These are phyloP conservation scores for Argyresthia albistria DNA, from an alignment of 2,888 invertebrate species.

Conservation along the genomic window DNA sequence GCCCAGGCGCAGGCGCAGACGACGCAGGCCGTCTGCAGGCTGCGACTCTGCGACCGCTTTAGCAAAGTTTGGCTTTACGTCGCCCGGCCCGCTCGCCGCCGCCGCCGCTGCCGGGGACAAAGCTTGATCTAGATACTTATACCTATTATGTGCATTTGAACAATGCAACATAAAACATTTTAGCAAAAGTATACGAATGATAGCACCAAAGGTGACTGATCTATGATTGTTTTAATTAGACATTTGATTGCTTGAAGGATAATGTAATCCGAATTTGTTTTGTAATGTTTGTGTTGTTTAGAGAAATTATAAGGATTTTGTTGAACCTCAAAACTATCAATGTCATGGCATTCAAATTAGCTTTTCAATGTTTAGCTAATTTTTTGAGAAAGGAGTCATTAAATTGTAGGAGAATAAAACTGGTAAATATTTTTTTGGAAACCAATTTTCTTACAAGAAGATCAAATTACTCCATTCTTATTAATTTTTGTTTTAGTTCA, in stretches of 20 bases:
- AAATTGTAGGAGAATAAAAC: too few relatives aligned
- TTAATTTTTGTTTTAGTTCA: slow-evolving; percentile 9
- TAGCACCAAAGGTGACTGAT: slow-evolving; percentile 50
- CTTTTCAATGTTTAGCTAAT: not conserved
- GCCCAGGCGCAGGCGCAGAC: not conserved
- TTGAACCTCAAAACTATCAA: slow-evolving; percentile 34
- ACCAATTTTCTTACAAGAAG: too few relatives aligned
- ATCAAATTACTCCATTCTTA: not conserved
- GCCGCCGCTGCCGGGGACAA: not conserved
- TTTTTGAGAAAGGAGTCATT: too few relatives aligned
- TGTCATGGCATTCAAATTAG: slow-evolving; percentile 39
- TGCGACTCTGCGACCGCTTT: not conserved
- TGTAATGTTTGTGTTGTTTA: slow-evolving; percentile 33
- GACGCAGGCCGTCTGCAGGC: not conserved
- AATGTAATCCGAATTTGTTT: slow-evolving; percentile 22
- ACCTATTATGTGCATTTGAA: slow-evolving; percentile 3
- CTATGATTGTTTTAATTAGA: slow-evolving; percentile 20
- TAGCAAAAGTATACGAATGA: slow-evolving; percentile 62
- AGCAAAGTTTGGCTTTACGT: not conserved
- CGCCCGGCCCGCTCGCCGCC: not conserved
- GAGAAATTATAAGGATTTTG: slow-evolving; percentile 20
- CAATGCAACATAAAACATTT: slow-evolving; percentile 42
- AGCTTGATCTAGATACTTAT: not conserved
- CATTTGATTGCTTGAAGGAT: slow-evolving; percentile 23
- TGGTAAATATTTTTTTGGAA: too few relatives aligned